A percentile compares a stretch with the other conserved stretches of the same genome.
Conservation (phyloP, 2,797 vertebrate species). For the Chaetophractus vellerosus region DNA sequence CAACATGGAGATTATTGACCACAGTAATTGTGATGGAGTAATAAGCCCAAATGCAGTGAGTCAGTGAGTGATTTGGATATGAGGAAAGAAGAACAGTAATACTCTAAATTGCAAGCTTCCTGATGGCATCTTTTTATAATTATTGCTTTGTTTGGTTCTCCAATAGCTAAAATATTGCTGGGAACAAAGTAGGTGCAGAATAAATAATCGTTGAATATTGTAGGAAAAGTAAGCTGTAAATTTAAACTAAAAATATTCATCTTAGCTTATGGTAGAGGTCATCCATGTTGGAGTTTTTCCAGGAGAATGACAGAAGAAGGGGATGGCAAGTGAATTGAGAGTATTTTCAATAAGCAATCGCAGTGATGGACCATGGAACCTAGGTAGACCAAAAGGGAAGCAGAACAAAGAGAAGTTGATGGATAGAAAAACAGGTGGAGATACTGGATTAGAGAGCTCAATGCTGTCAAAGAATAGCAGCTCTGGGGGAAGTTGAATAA, state of each 20-base stretch:
- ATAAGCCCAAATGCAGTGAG: neutral
- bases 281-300: neutral
- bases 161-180: neutral
- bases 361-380: neutral
- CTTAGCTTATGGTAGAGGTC: neutral
- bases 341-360: neutral
- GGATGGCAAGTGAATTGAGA: neutral
- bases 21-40: neutral
- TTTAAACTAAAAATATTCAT: constrained; percentile 23
- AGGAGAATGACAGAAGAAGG: neutral
- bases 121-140: neutral
- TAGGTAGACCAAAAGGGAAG: neutral
- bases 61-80: neutral
- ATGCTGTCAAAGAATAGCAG: neutral
- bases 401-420: neutral
- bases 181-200: neutral
- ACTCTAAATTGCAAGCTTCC: neutral
- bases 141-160: neutral
- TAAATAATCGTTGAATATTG: neutral
- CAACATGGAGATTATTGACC: neutral
- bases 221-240: neutral
- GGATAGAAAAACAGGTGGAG: neutral
- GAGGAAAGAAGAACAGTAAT: neutral
- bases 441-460: neutral
- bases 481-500: neutral